Evolutionary conservation across 2,888 invertebrate genomes (phyloP), one percentile per base, ranked within the genome.

Genomic region (Anoplius nigerrimus): DNA sequence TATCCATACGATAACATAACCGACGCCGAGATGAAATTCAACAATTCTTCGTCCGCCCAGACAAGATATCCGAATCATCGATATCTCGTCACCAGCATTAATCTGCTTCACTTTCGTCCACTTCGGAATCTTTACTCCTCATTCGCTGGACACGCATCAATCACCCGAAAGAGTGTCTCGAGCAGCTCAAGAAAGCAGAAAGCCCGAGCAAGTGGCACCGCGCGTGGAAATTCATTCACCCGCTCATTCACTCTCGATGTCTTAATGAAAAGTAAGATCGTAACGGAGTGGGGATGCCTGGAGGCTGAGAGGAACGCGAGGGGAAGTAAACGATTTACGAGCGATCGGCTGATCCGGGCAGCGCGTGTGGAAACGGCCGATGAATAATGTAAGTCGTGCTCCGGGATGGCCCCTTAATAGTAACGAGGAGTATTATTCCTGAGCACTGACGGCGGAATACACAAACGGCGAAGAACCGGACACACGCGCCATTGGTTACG

Each of bases 381-480:
- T 79, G 79, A 79, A 79, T 79, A 79, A 79, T 72, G 74, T 77
- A 79, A 79, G 66, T 53, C 75, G 64, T 51, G 70, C 60, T 58
- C 62, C 42, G 20, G n/a, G 66, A 76, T 70, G 51, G 63, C 46
- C 62, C 56, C 34, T 76, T 79, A 73, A 76, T 73, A 74, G 69
- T 67, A 79, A 70, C 76, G 53, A 74, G 54, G 63, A 16, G 54
- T 59, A 69, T 74, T 69, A 69, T 62, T 69, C 46, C 24, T 42
- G 22, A n/a, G 22, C 48, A 48, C 48, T 48, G 34, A n/a, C 16
- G 60, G 64, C 46, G 27, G 59, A 69, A 64, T 68, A 69, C 46
- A 51, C 52, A 18, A 67, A 55, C 20, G 55, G 13, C 62, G 52
- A 66, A 18, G 46, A 55, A 18, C 21, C 43, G 57, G 22, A 34